phyloP scores from a whole-genome alignment of 1,140 invertebrate species.

The Steinernema khuongi region DNA sequence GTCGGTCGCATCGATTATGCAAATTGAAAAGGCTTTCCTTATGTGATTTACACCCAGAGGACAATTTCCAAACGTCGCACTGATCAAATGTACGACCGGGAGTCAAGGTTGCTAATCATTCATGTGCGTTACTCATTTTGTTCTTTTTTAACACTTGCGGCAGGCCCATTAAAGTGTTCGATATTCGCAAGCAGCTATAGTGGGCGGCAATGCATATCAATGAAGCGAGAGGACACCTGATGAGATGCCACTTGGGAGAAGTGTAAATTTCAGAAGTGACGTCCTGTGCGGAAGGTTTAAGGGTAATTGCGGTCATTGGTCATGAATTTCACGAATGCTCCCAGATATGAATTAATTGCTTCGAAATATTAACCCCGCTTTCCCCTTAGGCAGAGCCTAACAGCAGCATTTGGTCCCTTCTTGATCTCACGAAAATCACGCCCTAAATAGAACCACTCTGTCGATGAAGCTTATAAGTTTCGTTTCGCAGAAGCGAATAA shows the following conservation, averaged over 20 bases:
- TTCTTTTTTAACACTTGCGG: too few species aligned
- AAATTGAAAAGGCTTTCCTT: background rate
- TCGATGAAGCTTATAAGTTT: background rate
- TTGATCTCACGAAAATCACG: background rate
- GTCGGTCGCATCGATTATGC: conserved; percentile 8
- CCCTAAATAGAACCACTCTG: background rate
- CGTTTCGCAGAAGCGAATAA: background rate
- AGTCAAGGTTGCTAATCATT: too few species aligned
- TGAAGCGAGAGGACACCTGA: too few species aligned
- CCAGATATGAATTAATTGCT: conserved; percentile 9
- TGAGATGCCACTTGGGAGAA: conserved; percentile 15
- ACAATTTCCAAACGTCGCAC: background rate
- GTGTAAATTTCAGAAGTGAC: conserved; percentile 18
- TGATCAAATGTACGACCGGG: too few species aligned
- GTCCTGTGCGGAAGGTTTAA: too few species aligned
- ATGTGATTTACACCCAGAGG: too few species aligned
- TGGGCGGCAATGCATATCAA: too few species aligned
- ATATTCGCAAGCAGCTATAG: too few species aligned
- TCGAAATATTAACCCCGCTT: background rate
- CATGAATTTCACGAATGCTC: background rate
- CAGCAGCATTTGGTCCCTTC: background rate
- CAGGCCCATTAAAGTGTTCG: too few species aligned
- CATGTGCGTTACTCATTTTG: too few species aligned
- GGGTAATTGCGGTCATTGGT: background rate
- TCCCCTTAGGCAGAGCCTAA: background rate